Base-by-base conservation (phyloP, 2,888 invertebrate genomes). In the Furcula furcula region DNA sequence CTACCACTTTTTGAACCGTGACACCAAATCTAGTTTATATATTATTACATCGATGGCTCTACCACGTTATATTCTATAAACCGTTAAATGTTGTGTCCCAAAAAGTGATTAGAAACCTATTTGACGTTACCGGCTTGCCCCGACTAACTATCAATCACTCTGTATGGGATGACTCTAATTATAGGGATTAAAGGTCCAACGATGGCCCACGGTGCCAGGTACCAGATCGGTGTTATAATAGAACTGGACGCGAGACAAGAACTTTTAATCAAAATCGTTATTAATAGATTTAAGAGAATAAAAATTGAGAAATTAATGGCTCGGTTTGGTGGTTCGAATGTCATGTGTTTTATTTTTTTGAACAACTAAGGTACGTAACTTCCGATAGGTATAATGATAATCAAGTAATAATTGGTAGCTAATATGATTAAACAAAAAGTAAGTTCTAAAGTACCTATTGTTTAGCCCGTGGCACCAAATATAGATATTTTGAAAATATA, bases 61-160 rank as follows among this genome's bases (percentile, higher is more conserved):
- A n/a, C n/a, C n/a, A n/a, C n/a, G n/a, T n/a, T n/a, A n/a, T n/a
- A n/a, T n/a, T n/a, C n/a, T n/a, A n/a, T n/a, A n/a, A n/a, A n/a
- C 29, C 41, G 19, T 28, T 33, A 9, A 51, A 44, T 33, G 30
- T 33, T 38, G 29, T 40, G 31, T 31, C 37, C 42, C 50, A 71
- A 77, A 83, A 80, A 77, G 63, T 75, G 73, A 86, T 84, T 81
- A 82, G 84, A 78, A 65, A 68, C 71, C 75, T 75, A 82, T 86
- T 79, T 69, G 67, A 70, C 70, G 65, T 56, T 55, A 48, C 57
- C 40, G 63, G 58, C 63, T 65, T 58, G 60, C 56, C 58, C 69
- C 56, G 51, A 47, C 48, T 47, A 64, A 71, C 83, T 77, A 86
- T 88, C 84, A 86, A 86, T 87, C 87, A 88, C 77, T 40, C 75